phyloP scores from a whole-genome alignment of 2,888 invertebrate genomes.

The Melinopterus prodromus region DNA sequence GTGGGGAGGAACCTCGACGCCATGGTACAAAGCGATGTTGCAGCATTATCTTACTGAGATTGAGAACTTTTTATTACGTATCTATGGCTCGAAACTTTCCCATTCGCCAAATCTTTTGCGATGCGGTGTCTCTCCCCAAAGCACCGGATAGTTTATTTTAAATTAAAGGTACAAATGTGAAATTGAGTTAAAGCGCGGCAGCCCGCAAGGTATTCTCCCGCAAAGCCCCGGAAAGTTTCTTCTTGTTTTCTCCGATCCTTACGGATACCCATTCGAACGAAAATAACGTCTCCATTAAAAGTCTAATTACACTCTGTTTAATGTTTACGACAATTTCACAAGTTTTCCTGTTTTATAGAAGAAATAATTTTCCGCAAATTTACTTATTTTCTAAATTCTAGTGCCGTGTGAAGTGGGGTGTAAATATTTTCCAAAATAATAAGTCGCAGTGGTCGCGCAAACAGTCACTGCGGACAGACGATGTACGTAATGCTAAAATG shows the following conservation, averaged over 20 bases:
- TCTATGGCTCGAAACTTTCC: not conserved
- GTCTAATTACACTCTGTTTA: not conserved
- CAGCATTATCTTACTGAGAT: not conserved
- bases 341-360: not conserved
- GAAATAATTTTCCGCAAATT: no score
- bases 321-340: not conserved
- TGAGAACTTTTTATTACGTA: not conserved
- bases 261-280: not conserved
- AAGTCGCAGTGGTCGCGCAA: no score
- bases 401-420: no score
- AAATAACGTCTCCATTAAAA: not conserved
- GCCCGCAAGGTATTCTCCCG: constrained; percentile 11
- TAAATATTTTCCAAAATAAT: no score
- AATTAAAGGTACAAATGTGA: constrained; percentile 22
- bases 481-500: no score
- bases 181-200: constrained; percentile 14
- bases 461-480: no score
- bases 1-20: not conserved
- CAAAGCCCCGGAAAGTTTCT: not conserved
- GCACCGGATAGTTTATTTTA: constrained; percentile 23
- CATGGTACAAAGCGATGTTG: not conserved
- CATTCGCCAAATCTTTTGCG: constrained; percentile 12
- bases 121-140: constrained; percentile 15
- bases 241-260: not conserved
- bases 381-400: no score